Evolutionary conservation across 92 coral and sea anemone genomes (phyloP), one percentile per base, ranked within the genome.

Genomic region (Actinernus sp.): DNA sequence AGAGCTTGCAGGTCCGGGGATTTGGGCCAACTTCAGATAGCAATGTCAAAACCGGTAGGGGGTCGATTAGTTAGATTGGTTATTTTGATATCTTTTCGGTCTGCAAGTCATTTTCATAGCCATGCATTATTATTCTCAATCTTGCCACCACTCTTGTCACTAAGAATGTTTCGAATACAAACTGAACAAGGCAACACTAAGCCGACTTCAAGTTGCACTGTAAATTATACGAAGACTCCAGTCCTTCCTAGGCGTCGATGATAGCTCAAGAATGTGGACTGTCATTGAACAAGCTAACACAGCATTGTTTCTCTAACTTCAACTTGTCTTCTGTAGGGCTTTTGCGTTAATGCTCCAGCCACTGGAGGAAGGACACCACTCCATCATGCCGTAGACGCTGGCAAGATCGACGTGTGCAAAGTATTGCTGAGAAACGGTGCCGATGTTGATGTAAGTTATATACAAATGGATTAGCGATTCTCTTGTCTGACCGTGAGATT

Each of bases 1-100:
- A 73, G 86, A 56, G 92, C 97, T 18, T 61, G 85, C 11, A 75
- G 97, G 64, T 80, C 89, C n/a, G 97, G 97, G 41, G 87, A 90
- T 24, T 7, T 90, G 20, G 87, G 81, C 9, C 67, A 64, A 7
- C 57, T 90, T 16, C 78, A 82, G 34, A 63, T 67, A 37, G 85
- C 86, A 49, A 68, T 83, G 33, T 40, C 79, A 21, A 68, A 82
- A 44, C 97, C 97, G 49, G 97, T 90, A 64, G 55, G 88, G 47
- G 13, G 27, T 12, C 20, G 3, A 22, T 31, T 16, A 16, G 43
- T 30, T 41, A 8, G 12, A 18, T n/a, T 38, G 1, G 61, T 14
- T 14, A 7, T 7, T 36, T 45, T 45, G 10, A 23, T 5, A 18
- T 45, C 52, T 45, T 45, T 4, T 45, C 52, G 19, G 52, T 45